Evolutionary conservation across 2,797 vertebrate genomes (phyloP).

Genomic region (Calcarius lapponicus): DNA sequence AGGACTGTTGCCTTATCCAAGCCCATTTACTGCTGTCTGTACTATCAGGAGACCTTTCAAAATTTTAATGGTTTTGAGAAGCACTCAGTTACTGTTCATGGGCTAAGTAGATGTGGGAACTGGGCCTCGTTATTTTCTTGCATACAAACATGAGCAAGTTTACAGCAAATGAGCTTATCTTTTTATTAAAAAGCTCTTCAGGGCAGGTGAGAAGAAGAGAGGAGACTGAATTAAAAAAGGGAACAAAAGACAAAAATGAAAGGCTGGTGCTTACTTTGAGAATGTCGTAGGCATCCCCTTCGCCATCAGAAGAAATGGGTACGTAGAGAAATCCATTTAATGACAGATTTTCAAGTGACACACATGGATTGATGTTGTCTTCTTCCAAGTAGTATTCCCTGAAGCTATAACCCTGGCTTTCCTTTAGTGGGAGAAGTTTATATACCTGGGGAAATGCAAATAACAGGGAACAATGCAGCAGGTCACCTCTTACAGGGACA

Average conservation of each 20-base stretch:
- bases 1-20: not conserved
- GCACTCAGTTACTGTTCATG: not conserved
- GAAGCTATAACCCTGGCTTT: constrained; percentile 25
- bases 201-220: not conserved
- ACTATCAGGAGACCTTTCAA: not conserved
- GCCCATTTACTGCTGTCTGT: not conserved
- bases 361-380: constrained; percentile 24
- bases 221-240: not conserved
- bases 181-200: not conserved
- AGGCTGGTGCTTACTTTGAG: constrained; percentile 31
- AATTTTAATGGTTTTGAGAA: not conserved
- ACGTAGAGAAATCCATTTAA: constrained; percentile 49
- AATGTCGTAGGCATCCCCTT: constrained; percentile 52
- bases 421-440: constrained; percentile 63
- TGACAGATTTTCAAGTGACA: constrained; percentile 38
- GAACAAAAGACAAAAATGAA: not conserved
- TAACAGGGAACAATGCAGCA: not conserved
- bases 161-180: not conserved
- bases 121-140: not conserved
- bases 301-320: constrained; percentile 24
- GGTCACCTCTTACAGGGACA: not conserved
- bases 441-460: constrained; percentile 65
- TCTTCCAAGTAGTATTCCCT: not conserved
- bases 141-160: not conserved
- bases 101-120: not conserved